Base-by-base conservation (phyloP, 2,113 vertebrate genomes). In the Sinocyclocheilus grahami region DNA sequence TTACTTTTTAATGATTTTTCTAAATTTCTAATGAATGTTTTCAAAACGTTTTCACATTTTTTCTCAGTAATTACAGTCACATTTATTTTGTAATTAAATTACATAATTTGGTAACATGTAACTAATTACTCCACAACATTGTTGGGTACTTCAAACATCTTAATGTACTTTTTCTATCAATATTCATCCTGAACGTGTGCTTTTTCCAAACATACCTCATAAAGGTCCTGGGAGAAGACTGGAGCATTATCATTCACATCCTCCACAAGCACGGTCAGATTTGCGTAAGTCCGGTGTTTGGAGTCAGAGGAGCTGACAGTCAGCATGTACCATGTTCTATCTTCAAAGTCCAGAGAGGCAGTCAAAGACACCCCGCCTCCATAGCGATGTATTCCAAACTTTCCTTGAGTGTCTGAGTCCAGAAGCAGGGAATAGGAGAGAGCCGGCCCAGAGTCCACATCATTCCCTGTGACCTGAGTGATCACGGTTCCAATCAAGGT, bases 241-340 rank as follows among this genome's bases (percentile, higher is more conserved):
- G 98, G 98, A 0, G 93, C 87, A 0, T 99, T 99, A 93, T 99
- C 98, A 0, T 99, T 99, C 58, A 99, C 93, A 1, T 99, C 98
- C 77, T 98, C 96, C 87, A 99, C 96, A 0, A 97, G 22, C 33
- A 99, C 88, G 0, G 97, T 98, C 88, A 99, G 93, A 91, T 99
- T 99, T 63, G 97, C 97, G 75, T 93, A 93, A 0, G 96, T 96
- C 79, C 96, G 93, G 0, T 99, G 98, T 89, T 94, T 94, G 3
- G 93, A 96, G 89, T 99, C 98, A 0, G 96, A 97, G 22, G 97
- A 95, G 0, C 95, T 94, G 86, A 99, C 93, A 0, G 96, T 97
- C 33, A 99, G 79, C 0, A 93, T 94, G 91, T 97, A 99, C 94
- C 55, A 95, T 22, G 95, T 94, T 89, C 92, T 92, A 89, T 95